Conservation (phyloP, 2,888 invertebrate species). For the Epinotia bilunana region DNA sequence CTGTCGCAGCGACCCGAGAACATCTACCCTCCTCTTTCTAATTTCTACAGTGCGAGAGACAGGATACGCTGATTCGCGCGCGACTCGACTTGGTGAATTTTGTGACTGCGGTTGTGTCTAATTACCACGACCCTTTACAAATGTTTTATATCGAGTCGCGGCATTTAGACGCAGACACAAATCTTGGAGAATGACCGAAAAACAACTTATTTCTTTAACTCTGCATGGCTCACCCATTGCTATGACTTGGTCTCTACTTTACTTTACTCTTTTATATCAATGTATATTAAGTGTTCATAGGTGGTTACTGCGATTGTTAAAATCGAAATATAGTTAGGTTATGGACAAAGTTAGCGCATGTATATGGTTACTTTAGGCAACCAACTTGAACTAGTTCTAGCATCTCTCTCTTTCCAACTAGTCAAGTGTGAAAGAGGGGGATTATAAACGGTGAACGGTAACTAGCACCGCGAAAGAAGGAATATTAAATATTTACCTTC, state of each 20-base stretch:
- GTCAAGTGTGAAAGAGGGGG: constrained; percentile 15
- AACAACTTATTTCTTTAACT: no score
- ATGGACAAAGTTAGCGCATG: constrained; percentile 15
- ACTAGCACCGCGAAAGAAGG: background rate
- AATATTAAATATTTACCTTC: constrained; percentile 36
- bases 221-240: no score
- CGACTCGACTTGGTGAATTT: no score
- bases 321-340: constrained; percentile 23
- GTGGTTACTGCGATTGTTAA: constrained; percentile 22
- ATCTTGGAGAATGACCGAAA: no score
- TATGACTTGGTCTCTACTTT: background rate
- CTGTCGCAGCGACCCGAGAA: no score
- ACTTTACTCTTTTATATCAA: constrained; percentile 1
- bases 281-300: constrained; percentile 35
- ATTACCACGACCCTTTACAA: no score
- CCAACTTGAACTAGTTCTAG: background rate
- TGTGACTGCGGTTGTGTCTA: no score
- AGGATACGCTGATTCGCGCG: no score
- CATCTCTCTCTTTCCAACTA: constrained; percentile 13
- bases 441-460: background rate
- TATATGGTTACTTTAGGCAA: constrained; percentile 20
- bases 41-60: no score
- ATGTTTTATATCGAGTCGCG: no score
- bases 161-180: no score
- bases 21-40: no score